Conservation (phyloP, 2,797 vertebrate genomes). For the Philypnodon macrostomus region DNA sequence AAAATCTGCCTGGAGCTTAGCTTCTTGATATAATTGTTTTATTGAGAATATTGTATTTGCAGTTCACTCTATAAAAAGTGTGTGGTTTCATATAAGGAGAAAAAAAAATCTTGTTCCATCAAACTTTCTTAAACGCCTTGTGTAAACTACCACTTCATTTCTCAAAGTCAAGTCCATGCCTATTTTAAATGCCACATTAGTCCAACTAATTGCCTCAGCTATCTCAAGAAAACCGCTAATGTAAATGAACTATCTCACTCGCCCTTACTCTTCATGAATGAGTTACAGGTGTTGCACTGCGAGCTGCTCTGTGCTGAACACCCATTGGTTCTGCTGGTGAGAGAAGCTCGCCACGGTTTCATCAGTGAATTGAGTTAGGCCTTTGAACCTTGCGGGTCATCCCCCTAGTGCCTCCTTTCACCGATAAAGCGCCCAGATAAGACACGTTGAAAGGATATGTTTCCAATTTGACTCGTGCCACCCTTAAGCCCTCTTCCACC, state of each 20-base stretch:
- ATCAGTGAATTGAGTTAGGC: slow-evolving; percentile 45
- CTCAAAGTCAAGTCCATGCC: not conserved
- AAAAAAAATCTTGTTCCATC: no score
- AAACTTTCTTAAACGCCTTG: no score
- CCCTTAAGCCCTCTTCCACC: slow-evolving; percentile 62
- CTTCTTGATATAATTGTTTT: not conserved
- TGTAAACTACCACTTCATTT: not conserved
- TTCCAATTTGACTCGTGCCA: slow-evolving; percentile 83
- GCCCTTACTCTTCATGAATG: slow-evolving; percentile 20
- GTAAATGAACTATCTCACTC: not conserved
- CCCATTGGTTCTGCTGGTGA: slow-evolving; percentile 12
- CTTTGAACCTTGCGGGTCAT: slow-evolving; percentile 59
- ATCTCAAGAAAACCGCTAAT: no score
- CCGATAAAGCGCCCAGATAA: slow-evolving; percentile 77
- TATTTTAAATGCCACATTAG: no score
- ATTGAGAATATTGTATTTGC: not conserved
- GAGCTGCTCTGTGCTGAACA: not conserved
- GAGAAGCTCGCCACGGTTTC: slow-evolving; percentile 32
- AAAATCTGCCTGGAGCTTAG: no score
- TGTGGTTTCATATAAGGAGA: no score
- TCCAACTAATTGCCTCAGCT: no score
- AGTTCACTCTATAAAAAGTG: no score
- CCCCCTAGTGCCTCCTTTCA: slow-evolving; percentile 46
- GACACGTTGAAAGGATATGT: slow-evolving; percentile 80
- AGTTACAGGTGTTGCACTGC: slow-evolving; percentile 45